These are phyloP conservation scores for Jaculus jaculus DNA, from an alignment of 2,113 vertebrate genomes.

Conservation along the genomic window DNA sequence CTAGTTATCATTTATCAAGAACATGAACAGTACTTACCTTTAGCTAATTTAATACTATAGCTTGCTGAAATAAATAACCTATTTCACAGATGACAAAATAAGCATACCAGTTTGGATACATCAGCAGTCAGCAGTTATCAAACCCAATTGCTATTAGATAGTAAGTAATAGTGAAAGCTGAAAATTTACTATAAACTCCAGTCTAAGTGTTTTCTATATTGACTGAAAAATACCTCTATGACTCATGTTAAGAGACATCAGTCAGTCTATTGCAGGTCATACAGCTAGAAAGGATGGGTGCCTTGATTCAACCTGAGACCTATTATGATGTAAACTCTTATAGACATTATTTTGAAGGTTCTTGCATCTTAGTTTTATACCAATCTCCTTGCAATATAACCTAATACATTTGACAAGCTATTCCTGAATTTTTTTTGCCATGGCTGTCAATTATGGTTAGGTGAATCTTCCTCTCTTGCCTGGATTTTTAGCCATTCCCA, in stretches of 20 bases:
- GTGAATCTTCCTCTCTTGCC: background rate
- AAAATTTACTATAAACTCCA: background rate
- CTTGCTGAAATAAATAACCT: background rate
- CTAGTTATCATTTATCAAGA: background rate
- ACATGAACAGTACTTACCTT: background rate
- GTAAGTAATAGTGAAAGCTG: background rate
- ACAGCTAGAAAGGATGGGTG: background rate
- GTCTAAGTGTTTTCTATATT: background rate
- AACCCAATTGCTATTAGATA: background rate
- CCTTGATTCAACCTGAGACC: background rate
- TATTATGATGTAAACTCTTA: accelerated
- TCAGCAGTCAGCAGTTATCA: background rate
- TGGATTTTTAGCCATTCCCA: background rate
- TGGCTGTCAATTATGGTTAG: background rate
- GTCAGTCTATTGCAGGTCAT: background rate
- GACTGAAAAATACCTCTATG: background rate
- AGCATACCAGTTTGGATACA: background rate
- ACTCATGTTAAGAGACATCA: background rate
- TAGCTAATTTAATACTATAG: background rate
- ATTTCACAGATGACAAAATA: background rate
- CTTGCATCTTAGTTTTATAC: background rate
- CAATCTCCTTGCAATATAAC: background rate
- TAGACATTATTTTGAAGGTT: background rate
- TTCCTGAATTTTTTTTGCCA: background rate
- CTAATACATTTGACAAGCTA: background rate